Evolutionary conservation across 2,797 vertebrate genomes (phyloP).

Genomic region (Rhadinocentrus ornatus): DNA sequence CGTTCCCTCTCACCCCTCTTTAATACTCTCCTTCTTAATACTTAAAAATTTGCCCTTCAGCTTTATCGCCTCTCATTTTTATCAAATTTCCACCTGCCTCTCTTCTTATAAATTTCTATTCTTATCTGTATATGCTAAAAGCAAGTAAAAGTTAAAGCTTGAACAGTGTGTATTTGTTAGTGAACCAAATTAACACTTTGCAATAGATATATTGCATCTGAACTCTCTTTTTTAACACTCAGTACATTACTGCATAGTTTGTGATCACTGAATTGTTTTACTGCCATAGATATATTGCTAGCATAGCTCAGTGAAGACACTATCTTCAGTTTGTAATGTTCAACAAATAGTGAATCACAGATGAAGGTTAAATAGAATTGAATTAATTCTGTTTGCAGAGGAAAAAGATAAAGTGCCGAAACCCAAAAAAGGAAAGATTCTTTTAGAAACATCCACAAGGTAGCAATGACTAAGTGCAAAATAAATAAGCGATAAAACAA

Average conservation of each 20-base stretch:
- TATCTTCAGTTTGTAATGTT: constrained; percentile 23
- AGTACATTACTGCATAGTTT: constrained; percentile 12
- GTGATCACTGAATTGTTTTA: constrained; percentile 23
- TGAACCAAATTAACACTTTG: constrained; percentile 4
- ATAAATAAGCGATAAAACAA: background rate
- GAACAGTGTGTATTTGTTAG: background rate
- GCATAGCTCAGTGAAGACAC: background rate
- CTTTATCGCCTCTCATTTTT: constrained; percentile 31
- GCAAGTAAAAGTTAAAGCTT: background rate
- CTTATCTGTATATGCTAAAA: constrained; percentile 5
- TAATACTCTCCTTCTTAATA: constrained; percentile 2
- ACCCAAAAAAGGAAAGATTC: background rate
- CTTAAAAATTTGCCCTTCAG: constrained; percentile 45
- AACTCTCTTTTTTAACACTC: constrained; percentile 11
- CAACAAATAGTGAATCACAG: constrained; percentile 9
- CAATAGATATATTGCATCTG: background rate
- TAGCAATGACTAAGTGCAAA: background rate
- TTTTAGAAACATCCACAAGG: background rate
- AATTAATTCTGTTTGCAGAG: background rate
- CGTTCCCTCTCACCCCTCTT: constrained; percentile 52
- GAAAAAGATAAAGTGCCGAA: background rate
- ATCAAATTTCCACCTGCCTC: background rate
- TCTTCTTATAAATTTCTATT: constrained; percentile 13
- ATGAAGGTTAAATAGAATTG: constrained; percentile 12
- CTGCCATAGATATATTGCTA: constrained; percentile 9